Base-by-base conservation (phyloP, 1,140 invertebrate genomes). In the Diorhabda elongata region DNA sequence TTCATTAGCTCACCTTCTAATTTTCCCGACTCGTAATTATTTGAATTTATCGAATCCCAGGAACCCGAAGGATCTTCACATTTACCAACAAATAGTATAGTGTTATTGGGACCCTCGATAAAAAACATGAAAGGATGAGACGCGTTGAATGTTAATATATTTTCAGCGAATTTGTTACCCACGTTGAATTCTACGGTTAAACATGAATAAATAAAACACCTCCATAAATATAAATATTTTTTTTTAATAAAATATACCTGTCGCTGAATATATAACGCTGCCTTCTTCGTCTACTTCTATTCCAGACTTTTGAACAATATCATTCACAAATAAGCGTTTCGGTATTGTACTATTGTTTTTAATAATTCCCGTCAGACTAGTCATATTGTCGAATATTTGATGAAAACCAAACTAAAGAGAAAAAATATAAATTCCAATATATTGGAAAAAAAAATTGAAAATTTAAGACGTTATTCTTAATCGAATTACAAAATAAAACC, bases 221-320 rank as follows among this genome's bases (percentile, higher is more conserved):
- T 0, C 2, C 2, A 52, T 4, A 52, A 8, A 4, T 52, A 52
- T 52, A 52, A 52, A 52, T 2, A 9, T 52, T 6, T 52, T 9
- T 52, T 6, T 6, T 9, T 2, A 52, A 52, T 52, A 3, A 52
- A 11, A 42, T 8, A 62, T 59, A 91, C 90, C 90, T 69, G 93
- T 94, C 5, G 90, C 89, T 0, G 90, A 89, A 75, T 86, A 92
- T 3, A 90, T 92, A 3, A 86, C 85, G 47, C 88, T 94, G 58
- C 94, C 94, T 72, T 92, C 82, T 81, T 97, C 94, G 76, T 93
- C 92, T 2, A 95, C 87, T 78, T 92, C 89, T 52, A 97, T 90
- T 63, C 91, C 93, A 59, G 89, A 85, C 75, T 94, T 91, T 77
- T 96, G 94, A 42, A 94, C 70, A 9, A 95, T 85, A 69, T 90